Evolutionary conservation across 2,888 invertebrate species (phyloP).

Genomic region (Vesta saturnalis): DNA sequence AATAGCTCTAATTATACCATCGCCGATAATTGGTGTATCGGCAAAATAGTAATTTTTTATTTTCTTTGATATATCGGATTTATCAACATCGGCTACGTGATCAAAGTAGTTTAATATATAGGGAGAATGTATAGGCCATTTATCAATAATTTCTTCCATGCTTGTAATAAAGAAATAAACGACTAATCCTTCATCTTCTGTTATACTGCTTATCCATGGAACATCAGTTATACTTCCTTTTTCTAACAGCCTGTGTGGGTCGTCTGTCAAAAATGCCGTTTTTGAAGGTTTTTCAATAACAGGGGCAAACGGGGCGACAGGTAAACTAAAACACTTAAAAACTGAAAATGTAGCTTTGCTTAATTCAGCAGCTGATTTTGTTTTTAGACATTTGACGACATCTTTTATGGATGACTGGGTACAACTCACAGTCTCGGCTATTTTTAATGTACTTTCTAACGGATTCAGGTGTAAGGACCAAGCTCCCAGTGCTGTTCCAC

Average conservation of each 20-base stretch:
- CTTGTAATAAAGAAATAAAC: too few relatives aligned
- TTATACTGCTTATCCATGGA: constrained; percentile 76
- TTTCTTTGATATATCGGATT: too few relatives aligned
- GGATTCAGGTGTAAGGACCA: constrained; percentile 65
- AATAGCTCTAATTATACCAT: constrained; percentile 51
- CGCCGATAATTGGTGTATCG: too few relatives aligned
- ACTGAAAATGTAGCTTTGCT: constrained; percentile 61
- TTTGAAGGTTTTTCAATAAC: constrained; percentile 69
- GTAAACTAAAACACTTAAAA: constrained; percentile 63
- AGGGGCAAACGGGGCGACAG: constrained; percentile 67
- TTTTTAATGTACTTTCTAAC: constrained; percentile 66
- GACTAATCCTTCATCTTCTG: constrained; percentile 78
- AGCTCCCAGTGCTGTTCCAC: constrained; percentile 71
- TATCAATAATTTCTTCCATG: too few relatives aligned
- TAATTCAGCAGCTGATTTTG: constrained; percentile 67
- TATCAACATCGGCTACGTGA: too few relatives aligned
- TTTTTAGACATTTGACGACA: constrained; percentile 71
- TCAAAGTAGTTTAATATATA: too few relatives aligned
- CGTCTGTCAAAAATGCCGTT: constrained; percentile 72
- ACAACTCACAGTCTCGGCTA: constrained; percentile 72
- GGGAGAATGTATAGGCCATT: too few relatives aligned
- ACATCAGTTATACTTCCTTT: constrained; percentile 69
- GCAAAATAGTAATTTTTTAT: too few relatives aligned
- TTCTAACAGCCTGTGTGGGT: constrained; percentile 71
- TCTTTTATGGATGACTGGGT: constrained; percentile 63